Evolutionary conservation across 2,888 invertebrate species (phyloP).

Genomic region (Actias luna): DNA sequence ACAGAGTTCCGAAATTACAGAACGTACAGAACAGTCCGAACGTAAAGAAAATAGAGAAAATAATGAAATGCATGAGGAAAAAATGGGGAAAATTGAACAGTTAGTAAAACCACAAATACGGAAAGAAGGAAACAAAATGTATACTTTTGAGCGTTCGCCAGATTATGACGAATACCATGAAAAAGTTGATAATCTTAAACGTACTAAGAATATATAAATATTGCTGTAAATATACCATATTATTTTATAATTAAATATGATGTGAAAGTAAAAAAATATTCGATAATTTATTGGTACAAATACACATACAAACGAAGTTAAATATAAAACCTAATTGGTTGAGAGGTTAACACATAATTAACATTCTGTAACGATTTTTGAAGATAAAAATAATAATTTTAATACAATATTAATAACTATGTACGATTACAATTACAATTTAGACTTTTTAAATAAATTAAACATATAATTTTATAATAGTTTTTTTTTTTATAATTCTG

Average conservation of each 20-base stretch:
- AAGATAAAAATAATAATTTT: no score
- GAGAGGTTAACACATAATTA: no score
- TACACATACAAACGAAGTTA: no score
- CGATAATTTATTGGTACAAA: no score
- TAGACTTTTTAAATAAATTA: no score
- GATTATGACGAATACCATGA: slow-evolving; percentile 49
- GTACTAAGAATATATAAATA: neutral
- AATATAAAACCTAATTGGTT: no score
- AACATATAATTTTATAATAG: no score
- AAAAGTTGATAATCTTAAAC: slow-evolving; percentile 21
- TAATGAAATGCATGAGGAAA: slow-evolving; percentile 6
- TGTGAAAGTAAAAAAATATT: no score
- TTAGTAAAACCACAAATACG: slow-evolving; percentile 24
- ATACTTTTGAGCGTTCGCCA: slow-evolving; percentile 29
- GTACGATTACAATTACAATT: no score
- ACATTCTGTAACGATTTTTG: no score
- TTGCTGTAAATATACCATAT: neutral
- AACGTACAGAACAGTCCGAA: slow-evolving; percentile 1
- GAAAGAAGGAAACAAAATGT: slow-evolving; percentile 34
- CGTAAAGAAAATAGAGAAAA: slow-evolving; percentile 10
- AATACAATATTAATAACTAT: no score
- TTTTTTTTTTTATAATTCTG: no score
- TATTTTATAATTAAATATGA: neutral
- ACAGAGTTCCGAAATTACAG: neutral
- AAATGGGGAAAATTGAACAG: slow-evolving; percentile 4